These are phyloP conservation scores for Poeciliopsis turneri DNA, from an alignment of 2,797 vertebrate genomes.

Conservation along the genomic window DNA sequence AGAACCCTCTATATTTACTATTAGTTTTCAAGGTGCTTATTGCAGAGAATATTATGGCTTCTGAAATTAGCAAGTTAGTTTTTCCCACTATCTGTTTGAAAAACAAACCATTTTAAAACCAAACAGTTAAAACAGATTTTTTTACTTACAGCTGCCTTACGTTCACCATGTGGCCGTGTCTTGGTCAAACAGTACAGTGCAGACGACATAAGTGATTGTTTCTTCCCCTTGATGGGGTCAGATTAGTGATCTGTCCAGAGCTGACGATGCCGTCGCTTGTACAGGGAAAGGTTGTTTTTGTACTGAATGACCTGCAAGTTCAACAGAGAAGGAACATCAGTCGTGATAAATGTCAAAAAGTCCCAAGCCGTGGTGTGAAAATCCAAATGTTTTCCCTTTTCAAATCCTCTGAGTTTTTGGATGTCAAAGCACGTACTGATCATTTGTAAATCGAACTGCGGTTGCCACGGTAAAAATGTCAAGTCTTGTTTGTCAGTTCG, in stretches of 20 bases:
- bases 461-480: constrained; percentile 34
- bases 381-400: constrained; percentile 12
- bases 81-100: background rate
- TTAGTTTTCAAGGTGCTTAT: background rate
- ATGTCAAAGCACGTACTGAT: background rate
- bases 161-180: too few relatives aligned
- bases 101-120: background rate
- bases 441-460: constrained; percentile 13
- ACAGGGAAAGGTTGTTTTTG: background rate
- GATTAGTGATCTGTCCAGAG: background rate
- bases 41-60: background rate
- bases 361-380: background rate
- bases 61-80: background rate
- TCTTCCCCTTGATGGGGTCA: background rate
- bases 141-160: background rate
- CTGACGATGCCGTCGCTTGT: background rate
- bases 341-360: constrained; percentile 7
- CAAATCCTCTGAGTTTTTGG: background rate
- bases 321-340: background rate
- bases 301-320: background rate
- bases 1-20: background rate
- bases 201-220: background rate
- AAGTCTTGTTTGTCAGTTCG: constrained; percentile 9
- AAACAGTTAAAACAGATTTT: background rate
- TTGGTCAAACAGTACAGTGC: too few relatives aligned